These are phyloP conservation scores for Guaruba guarouba DNA, from an alignment of 2,113 vertebrate species.

Conservation along the genomic window DNA sequence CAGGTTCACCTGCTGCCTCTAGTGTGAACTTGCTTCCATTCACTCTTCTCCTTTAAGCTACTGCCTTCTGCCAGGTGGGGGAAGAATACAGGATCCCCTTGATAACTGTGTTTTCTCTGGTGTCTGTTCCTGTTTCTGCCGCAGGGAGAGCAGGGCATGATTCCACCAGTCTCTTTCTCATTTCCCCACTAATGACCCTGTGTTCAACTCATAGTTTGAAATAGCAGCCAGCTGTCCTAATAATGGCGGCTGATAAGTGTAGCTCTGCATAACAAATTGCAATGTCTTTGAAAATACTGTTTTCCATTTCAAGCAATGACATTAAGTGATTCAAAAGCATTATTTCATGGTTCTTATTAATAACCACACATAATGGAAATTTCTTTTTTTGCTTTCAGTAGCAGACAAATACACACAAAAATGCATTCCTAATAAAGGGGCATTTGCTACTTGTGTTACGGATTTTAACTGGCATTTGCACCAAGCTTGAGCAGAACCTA, in stretches of 20 bases:
- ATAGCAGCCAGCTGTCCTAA: neutral
- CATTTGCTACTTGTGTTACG: neutral
- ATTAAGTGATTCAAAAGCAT: neutral
- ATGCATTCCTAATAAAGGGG: neutral
- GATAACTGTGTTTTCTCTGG: neutral
- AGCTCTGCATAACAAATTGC: neutral
- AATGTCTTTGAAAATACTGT: neutral
- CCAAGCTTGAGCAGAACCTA: neutral
- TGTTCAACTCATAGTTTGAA: neutral
- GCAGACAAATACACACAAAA: conserved; percentile 20
- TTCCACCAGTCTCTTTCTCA: neutral
- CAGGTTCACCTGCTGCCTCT: accelerated
- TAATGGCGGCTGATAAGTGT: neutral
- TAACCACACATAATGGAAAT: neutral
- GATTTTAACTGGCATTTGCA: neutral
- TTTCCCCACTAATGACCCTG: neutral
- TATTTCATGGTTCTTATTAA: neutral
- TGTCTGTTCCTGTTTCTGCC: neutral
- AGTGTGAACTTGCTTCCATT: neutral
- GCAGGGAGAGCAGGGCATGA: neutral
- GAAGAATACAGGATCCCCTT: neutral
- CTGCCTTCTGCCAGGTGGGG: neutral
- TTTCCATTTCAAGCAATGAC: conserved; percentile 14
- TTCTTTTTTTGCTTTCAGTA: neutral
- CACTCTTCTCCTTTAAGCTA: neutral